Base-by-base conservation (phyloP, 1,140 invertebrate species). In the Archivesica marissinica region DNA sequence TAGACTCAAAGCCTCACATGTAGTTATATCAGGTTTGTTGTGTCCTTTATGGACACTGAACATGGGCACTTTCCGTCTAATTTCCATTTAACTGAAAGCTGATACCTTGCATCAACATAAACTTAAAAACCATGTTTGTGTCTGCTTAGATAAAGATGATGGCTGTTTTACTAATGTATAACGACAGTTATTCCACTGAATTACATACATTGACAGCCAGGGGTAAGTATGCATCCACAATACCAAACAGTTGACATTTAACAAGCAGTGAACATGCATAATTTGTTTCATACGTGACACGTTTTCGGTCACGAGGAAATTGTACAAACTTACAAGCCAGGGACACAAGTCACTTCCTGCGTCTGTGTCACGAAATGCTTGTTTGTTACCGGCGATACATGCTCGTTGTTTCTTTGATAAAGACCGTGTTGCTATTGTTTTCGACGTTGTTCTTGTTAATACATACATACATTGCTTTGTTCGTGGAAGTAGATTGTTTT, bases 181-280 rank as follows among this genome's bases (percentile, higher is more conserved):
- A 47, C 50, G 68, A 72, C 68, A 72, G 68, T 44, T 72, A 72
- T 72, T 41, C 41, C 41, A 33, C n/a, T 52, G 68, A 52, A 30
- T 72, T 30, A 50, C 68, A 50, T 72, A 2, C 23, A 28, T 44
- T 13, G 17, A 28, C 68, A 72, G 28, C 68, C 68, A 72, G 68
- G 68, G 50, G 68, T 72, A 72, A 50, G 23, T 15, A 20, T 47
- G 44, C 13, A 72, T 72, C 23, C 50, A 72, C 68, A 44, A 72
- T 72, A 7, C 28, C 3, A n/a, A n/a, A n/a, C n/a, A 72, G 41
- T 28, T 72, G 68, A 72, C 68, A 47, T 72, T 64, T 64, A 35
- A 44, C 20, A 23, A 28, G 39, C 23, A 23, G 50, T 3, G 25
- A 72, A 72, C 44, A 72, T 30, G 68, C 41, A 50, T 72, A 47